A percentile compares a stretch with the other conserved stretches of the same genome.
These are phyloP conservation scores for Zosterops hypoxanthus DNA, from an alignment of 2,113 vertebrate species.

Conservation along the genomic window DNA sequence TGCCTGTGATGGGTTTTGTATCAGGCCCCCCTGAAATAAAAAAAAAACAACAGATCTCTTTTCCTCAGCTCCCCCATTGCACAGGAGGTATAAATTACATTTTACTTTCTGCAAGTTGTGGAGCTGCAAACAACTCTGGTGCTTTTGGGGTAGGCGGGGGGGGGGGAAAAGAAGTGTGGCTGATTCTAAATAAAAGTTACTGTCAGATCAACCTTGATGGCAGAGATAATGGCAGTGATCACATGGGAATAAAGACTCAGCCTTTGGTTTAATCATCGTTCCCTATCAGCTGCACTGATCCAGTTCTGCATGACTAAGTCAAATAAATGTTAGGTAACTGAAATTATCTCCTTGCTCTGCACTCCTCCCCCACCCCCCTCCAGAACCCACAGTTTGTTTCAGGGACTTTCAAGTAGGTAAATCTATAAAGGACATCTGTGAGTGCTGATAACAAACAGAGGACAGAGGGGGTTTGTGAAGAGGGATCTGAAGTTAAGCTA, in stretches of 20 bases:
- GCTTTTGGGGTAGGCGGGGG: background rate
- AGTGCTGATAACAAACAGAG: background rate
- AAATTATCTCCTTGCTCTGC: background rate
- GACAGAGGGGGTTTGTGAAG: background rate
- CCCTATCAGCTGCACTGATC: constrained; percentile 2
- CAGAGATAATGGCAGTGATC: constrained; percentile 64
- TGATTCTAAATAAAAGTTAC: constrained; percentile 63
- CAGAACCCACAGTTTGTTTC: background rate
- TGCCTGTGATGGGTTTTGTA: background rate
- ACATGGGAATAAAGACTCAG: constrained; percentile 45
- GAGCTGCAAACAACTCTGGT: constrained; percentile 4
- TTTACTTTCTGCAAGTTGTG: background rate
- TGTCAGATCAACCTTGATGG: constrained; percentile 67
- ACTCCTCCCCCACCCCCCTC: background rate
- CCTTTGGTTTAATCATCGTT: constrained; percentile 55
- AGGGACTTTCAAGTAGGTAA: background rate
- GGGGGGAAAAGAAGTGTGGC: background rate
- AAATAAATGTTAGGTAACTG: constrained; percentile 51
- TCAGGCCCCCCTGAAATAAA: background rate
- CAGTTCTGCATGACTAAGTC: constrained; percentile 56
- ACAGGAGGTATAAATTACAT: background rate
- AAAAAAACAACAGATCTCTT: background rate
- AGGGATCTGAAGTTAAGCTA: background rate
- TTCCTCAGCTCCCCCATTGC: background rate
- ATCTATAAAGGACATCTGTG: background rate